phyloP scores from a whole-genome alignment of 2,113 vertebrate genomes.

The Bostrychus sinensis region DNA sequence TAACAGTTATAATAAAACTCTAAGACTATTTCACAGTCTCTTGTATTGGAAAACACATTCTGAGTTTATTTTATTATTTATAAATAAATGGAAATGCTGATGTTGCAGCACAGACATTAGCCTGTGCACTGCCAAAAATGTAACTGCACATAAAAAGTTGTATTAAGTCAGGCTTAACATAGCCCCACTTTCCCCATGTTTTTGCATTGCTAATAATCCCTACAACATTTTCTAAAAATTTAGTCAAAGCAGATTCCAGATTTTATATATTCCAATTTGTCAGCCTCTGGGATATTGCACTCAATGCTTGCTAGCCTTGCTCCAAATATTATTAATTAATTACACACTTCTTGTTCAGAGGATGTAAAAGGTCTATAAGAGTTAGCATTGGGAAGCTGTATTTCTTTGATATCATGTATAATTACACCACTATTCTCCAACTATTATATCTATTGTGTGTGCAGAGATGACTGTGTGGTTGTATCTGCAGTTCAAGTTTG shows the following conservation, averaged over 20 bases:
- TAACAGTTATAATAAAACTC: not conserved
- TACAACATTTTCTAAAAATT: not conserved
- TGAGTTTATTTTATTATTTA: not conserved
- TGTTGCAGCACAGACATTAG: not conserved
- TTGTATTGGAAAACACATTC: not conserved
- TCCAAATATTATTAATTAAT: too few relatives aligned
- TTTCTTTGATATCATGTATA: constrained; percentile 17
- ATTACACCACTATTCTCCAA: constrained; percentile 11
- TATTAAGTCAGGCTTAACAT: not conserved
- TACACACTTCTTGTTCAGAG: too few relatives aligned
- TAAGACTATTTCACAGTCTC: not conserved
- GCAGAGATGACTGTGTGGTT: constrained; percentile 33
- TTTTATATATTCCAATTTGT: not conserved
- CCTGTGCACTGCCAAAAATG: not conserved
- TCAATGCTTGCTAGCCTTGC: not conserved
- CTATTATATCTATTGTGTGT: constrained; percentile 21
- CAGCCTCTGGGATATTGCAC: not conserved
- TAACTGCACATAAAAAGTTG: constrained; percentile 2
- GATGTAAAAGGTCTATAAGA: constrained; percentile 1
- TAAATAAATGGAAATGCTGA: constrained; percentile 5
- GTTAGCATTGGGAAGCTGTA: constrained; percentile 7
- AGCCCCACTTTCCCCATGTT: not conserved
- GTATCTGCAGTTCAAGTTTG: constrained; percentile 26
- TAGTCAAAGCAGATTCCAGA: not conserved
- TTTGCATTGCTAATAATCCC: constrained; percentile 6